phyloP scores from a whole-genome alignment of 2,797 vertebrate genomes.

The Mus caroli region DNA sequence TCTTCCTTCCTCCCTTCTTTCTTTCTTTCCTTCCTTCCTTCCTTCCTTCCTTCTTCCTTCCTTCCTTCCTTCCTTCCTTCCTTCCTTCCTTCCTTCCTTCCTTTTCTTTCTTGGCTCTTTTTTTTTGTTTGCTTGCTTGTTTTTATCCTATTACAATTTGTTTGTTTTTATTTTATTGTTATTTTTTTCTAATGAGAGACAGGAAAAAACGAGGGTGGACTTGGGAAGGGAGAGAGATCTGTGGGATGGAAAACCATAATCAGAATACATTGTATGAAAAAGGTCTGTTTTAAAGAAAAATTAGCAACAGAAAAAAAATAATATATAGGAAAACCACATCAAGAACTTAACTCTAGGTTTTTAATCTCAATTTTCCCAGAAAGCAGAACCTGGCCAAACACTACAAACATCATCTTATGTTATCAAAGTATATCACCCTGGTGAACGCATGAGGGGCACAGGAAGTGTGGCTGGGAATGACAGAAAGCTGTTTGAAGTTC shows the following conservation, averaged over 20 bases:
- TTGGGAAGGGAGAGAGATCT: neutral
- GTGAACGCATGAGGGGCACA: neutral
- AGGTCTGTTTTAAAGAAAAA: neutral
- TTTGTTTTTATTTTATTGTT: neutral
- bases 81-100: too few relatives aligned
- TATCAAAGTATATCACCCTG: neutral
- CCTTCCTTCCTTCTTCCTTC: too few relatives aligned
- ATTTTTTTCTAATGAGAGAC: neutral
- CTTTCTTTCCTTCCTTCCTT: neutral
- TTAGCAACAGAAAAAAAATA: neutral
- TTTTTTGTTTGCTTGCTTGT: neutral
- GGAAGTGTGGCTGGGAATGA: neutral
- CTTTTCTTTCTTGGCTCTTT: neutral
- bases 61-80: too few relatives aligned
- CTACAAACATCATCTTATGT: neutral
- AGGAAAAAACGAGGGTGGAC: neutral
- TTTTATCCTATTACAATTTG: neutral
- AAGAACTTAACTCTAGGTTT: neutral
- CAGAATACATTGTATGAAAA: neutral
- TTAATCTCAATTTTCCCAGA: neutral
- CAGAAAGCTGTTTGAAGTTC: neutral
- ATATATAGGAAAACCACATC: neutral
- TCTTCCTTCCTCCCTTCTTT: too few relatives aligned
- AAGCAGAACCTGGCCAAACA: slow-evolving; percentile 1
- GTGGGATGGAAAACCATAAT: neutral